Evolutionary conservation across 2,113 vertebrate species (phyloP), one percentile per base, ranked within the genome.

Genomic region (Lagopus leucura): DNA sequence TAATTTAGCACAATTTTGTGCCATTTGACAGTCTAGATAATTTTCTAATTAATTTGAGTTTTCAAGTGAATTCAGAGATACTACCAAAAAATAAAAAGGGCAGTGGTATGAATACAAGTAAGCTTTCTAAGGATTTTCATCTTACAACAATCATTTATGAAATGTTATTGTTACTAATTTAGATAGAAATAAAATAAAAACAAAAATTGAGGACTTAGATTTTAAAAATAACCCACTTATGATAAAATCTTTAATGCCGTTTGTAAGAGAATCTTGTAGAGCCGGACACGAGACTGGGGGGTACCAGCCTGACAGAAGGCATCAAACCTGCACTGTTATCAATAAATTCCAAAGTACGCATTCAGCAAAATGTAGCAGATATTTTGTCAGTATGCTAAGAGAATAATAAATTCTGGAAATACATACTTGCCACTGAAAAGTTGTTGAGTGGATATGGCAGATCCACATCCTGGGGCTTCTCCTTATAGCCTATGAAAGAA

Each of bases 401-500:
- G 70, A 92, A 84, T 86, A 94, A 88, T 93, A 93, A 92, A 86
- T 92, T 77, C 73, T 86, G 73, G 88, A 93, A 92, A 82, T 82
- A 96, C 99, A 30, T 98, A 99, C 99, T 99, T 98, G 99, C 99
- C 97, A 99, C 99, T 93, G 99, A 99, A 97, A 99, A 99, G 98
- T 99, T 99, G 98, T 99, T 99, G 95, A 99, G 98, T 71, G 99
- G 99, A 96, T 99, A 99, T 92, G 99, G 99, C 97, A 99, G 98
- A 97, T 99, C 99, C 92, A 99, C 98, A 96, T 99, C 99, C 98
- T 99, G 99, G 94, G 99, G 99, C 97, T 99, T 99, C 97, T 99
- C 99, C 97, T 99, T 99, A 97, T 99, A 99, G 95, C 99, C 99
- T 89, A 99, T 99, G 98, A 99, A 99, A 91, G 99, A 99, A 95